Percentiles rank a stretch among this genome's conserved stretches.
Evolutionary conservation across 1,140 invertebrate genomes (phyloP).

Genomic region (Caenorhabditis remanei): DNA sequence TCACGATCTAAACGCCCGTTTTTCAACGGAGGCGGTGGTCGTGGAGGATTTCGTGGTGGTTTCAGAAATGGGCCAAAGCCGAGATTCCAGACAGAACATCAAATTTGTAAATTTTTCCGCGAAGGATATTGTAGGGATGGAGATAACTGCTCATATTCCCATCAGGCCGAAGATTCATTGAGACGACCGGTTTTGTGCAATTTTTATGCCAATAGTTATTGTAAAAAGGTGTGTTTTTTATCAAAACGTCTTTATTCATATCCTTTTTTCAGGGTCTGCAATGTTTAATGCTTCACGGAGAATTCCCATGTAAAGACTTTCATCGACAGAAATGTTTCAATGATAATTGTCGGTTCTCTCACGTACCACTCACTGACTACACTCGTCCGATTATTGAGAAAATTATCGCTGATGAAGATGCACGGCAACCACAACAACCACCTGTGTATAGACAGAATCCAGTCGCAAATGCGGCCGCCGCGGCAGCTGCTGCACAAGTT

Average conservation of each 20-base stretch:
- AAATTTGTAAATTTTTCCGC: slow-evolving; percentile 78
- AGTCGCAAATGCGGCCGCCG: background rate
- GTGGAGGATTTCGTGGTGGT: slow-evolving; percentile 37
- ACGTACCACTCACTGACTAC: slow-evolving; percentile 73
- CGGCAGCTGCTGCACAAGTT: background rate
- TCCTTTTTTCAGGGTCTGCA: slow-evolving; percentile 59
- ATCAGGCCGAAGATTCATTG: slow-evolving; percentile 73
- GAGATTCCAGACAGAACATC: slow-evolving; percentile 67
- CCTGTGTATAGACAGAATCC: background rate
- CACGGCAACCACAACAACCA: background rate
- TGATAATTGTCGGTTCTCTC: slow-evolving; percentile 75
- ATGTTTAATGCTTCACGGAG: slow-evolving; percentile 76
- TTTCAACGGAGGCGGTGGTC: slow-evolving; percentile 1
- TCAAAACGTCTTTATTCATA: background rate
- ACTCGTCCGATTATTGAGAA: slow-evolving; percentile 74
- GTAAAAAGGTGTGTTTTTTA: slow-evolving; percentile 66
- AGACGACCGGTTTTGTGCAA: slow-evolving; percentile 73
- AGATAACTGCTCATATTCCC: slow-evolving; percentile 74
- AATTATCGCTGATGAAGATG: slow-evolving; percentile 63
- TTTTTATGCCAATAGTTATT: slow-evolving; percentile 75
- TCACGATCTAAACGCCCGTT: background rate
- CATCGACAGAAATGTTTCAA: slow-evolving; percentile 75
- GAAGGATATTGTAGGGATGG: slow-evolving; percentile 77
- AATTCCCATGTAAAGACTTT: slow-evolving; percentile 75
- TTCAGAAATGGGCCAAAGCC: slow-evolving; percentile 62